Evolutionary conservation across 2,797 vertebrate genomes (phyloP), one percentile per base, ranked within the genome.

Genomic region (Sebastes steindachneri): DNA sequence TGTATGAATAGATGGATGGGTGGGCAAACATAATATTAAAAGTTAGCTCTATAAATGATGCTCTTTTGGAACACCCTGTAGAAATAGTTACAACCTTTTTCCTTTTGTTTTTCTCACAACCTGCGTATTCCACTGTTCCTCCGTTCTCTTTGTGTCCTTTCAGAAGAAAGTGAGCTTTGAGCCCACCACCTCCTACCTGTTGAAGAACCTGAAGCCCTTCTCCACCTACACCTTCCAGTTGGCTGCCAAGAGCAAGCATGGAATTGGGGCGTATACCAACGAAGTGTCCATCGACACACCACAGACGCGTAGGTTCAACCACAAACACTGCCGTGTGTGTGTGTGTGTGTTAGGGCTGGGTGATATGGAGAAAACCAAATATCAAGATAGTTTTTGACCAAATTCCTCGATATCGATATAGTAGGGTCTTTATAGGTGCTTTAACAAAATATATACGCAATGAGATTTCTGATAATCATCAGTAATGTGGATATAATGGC

Each of bases 221-320:
- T 99, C 97, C 89, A 95, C 97, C 71, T 99, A 99, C 91, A 96
- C 96, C 87, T 99, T 99, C 87, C 98, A 98, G 80, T 93, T 99
- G 75, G 97, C 98, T 33, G 99, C 99, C 2, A 97, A 96, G 51
- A 99, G 98, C 94, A 98, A 97, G 19, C 97, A 99, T 81, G 99
- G 99, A 45, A 94, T 99, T 17, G 98, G 99, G 73, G 98, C 98
- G 7, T 99, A 98, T 1, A 99, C 99, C 75, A 95, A 97, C 33
- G 98, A 99, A 95, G 96, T 99, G 89, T 97, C 97, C 86, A 96
- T 97, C 0, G 96, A 98, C 92, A 99, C 99, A 45, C 98, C 99
- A 84, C 98, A 99, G 94, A 99, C 98, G 95, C 97, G 99, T 99
- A 98, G 95, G 98, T 98, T 89, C 92, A 93, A 93, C 90, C 92